Base-by-base conservation (phyloP, 2,888 invertebrate genomes). In the Octonoba sinensis region DNA sequence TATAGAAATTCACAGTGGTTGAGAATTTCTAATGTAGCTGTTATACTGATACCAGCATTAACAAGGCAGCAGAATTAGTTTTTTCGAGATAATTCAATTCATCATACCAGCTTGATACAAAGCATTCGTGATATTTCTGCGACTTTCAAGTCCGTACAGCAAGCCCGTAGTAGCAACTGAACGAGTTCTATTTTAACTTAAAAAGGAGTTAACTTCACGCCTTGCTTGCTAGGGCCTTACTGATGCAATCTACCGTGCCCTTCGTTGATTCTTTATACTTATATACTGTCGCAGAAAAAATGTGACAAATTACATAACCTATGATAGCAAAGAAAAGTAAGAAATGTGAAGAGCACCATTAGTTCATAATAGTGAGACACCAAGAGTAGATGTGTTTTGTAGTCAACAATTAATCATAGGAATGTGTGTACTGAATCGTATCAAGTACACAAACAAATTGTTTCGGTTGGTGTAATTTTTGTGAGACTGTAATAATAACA, bases 191-290 rank as follows among this genome's bases (percentile, higher is more conserved):
- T 81, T 81, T 81, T 81, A 70, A 72, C 44, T 67, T 57, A 78
- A 57, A 73, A 49, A 69, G 65, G 47, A 71, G 46, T 36, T 62
- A 73, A 51, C 65, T 71, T 54, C 44, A 72, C 54, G 72, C 69
- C 67, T 67, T 64, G 79, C 79, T 81, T 81, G 59, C 36, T 81
- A 73, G 73, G 79, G 69, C 73, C 74, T 81, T 67, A 70, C 46
- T 70, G 22, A 71, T 71, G 73, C 73, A 81, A 81, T 69, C 74
- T 67, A 81, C 73, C 66, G 73, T 79, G 79, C 79, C 79, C 73
- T 60, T 18, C 66, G 66, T 54, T 59, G 18, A 44, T 62, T 24
- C 16, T 36, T 62, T 62, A 44, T 62, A 62, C 20, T 60, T 18
- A n/a, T 44, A 62, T 36, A 36, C 11, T 11, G 36, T 8, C 36